Evolutionary conservation across 2,888 invertebrate species (phyloP).

Genomic region (Drosophila subquinaria): DNA sequence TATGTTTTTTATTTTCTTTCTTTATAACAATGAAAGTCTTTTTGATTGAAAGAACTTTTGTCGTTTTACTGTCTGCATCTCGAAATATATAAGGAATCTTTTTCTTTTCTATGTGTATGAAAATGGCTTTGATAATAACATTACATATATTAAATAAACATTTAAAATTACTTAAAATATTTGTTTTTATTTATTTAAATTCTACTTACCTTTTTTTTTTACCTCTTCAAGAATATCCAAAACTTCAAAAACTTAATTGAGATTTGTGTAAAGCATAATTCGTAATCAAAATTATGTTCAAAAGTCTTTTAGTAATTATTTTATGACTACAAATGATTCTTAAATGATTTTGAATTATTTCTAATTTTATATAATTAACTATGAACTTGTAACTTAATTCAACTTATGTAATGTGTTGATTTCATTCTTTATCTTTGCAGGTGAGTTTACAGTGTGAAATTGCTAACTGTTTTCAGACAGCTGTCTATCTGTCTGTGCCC

Average conservation of each 20-base stretch:
- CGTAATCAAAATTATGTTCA: neutral
- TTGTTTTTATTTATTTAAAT: no score
- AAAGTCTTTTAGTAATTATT: neutral
- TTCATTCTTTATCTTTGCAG: constrained; percentile 50
- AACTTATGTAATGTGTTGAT: constrained; percentile 38
- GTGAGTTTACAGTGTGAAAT: constrained; percentile 51
- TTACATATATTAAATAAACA: no score
- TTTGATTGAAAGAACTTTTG: neutral
- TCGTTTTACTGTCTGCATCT: no score
- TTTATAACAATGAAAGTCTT: neutral
- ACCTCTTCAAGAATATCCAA: no score
- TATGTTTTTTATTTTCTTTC: no score
- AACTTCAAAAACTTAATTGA: no score
- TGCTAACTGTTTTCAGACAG: constrained; percentile 43
- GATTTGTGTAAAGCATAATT: neutral
- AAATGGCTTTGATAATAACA: no score
- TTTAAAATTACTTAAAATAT: no score
- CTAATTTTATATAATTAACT: neutral
- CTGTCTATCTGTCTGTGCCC: constrained; percentile 1
- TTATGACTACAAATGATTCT: neutral
- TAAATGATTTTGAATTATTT: neutral
- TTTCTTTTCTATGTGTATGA: no score
- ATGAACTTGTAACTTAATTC: constrained; percentile 12
- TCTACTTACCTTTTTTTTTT: no score
- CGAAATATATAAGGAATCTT: no score